A percentile compares a stretch with the other conserved stretches of the same genome.
These are phyloP conservation scores for Mimas tiliae DNA, from an alignment of 2,888 invertebrate species.

Conservation along the genomic window DNA sequence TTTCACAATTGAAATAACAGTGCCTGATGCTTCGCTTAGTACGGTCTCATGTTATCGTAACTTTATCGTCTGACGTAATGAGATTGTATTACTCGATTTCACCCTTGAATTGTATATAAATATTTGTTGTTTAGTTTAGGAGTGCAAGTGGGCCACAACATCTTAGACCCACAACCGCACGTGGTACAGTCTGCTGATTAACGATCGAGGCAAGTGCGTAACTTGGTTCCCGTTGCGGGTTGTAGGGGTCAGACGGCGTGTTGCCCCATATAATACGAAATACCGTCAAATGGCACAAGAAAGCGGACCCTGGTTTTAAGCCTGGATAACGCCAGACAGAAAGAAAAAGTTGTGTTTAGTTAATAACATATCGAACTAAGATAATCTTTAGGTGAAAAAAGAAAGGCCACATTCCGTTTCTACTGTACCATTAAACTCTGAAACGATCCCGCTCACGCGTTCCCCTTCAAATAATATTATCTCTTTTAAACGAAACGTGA, in stretches of 20 bases:
- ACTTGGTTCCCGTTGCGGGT: too few species aligned
- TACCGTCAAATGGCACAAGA: too few species aligned
- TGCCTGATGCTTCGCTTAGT: conserved; percentile 1
- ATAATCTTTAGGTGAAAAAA: not conserved
- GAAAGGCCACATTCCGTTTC: not conserved
- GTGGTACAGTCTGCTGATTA: too few species aligned
- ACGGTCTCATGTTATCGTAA: not conserved
- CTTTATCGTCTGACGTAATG: not conserved
- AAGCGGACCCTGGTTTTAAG: too few species aligned
- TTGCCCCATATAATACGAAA: too few species aligned
- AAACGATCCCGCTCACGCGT: conserved; percentile 10
- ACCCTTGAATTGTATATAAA: not conserved
- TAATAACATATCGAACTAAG: not conserved
- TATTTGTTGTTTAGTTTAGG: not conserved
- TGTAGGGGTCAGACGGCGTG: too few species aligned
- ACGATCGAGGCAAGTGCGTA: too few species aligned
- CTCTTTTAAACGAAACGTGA: conserved; percentile 18
- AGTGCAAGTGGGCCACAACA: too few species aligned
- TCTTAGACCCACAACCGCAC: too few species aligned
- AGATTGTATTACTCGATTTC: not conserved
- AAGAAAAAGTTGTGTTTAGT: not conserved
- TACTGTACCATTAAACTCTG: conserved; percentile 4
- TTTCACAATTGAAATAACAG: conserved; percentile 33
- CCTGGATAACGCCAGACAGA: too few species aligned
- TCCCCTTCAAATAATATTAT: conserved; percentile 8